phyloP scores from a whole-genome alignment of 2,888 invertebrate species.

The Diarsia rubi region DNA sequence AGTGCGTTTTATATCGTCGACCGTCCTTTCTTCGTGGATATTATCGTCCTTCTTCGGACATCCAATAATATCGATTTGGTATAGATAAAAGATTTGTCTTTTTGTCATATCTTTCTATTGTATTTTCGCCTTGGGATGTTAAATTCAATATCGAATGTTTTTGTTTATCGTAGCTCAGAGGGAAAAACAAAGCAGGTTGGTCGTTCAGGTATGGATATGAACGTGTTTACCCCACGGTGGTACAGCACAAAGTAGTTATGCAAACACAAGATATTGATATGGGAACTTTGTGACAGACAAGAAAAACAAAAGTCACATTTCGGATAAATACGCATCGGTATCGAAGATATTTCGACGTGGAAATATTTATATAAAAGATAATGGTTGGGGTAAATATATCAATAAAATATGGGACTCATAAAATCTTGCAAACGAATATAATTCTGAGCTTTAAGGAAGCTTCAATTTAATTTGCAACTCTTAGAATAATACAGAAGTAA shows the following conservation, averaged over 20 bases:
- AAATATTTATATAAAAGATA: conserved; percentile 58
- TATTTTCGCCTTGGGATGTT: conserved; percentile 47
- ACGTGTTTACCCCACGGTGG: conserved; percentile 80
- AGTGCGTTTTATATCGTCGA: conserved; percentile 89
- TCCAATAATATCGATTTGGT: conserved; percentile 85
- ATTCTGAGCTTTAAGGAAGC: background rate
- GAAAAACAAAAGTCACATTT: conserved; percentile 87
- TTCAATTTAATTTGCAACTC: conserved; percentile 33
- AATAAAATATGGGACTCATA: background rate
- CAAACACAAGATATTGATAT: conserved; percentile 88
- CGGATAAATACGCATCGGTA: conserved; percentile 71
- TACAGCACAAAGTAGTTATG: conserved; percentile 84
- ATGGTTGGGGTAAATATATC: conserved; percentile 7
- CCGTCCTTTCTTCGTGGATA: conserved; percentile 84
- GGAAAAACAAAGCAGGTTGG: conserved; percentile 51
- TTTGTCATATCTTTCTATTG: conserved; percentile 63
- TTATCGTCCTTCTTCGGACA: conserved; percentile 90
- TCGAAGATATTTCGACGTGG: conserved; percentile 63
- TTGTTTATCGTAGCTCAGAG: conserved; percentile 68
- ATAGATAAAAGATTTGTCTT: conserved; percentile 71
- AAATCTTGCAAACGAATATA: background rate
- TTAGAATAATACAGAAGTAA: conserved; percentile 65
- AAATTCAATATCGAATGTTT: conserved; percentile 66
- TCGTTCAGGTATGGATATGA: conserved; percentile 78
- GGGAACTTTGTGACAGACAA: conserved; percentile 83